Evolutionary conservation across 2,113 vertebrate species (phyloP).

Genomic region (Hypomesus transpacificus): DNA sequence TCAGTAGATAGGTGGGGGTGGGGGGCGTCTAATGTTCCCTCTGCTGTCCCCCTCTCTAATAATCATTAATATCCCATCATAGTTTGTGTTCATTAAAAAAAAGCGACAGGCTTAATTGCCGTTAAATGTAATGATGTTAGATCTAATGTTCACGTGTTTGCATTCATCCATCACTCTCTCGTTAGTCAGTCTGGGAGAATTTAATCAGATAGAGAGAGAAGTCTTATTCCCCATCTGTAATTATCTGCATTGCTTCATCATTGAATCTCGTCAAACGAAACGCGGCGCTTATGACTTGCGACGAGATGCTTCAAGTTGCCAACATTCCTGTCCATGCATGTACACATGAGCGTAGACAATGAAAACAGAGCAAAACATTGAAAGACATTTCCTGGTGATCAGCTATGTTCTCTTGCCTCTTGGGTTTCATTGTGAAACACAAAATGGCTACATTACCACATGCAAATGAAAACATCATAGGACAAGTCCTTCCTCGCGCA

Average conservation of each 20-base stretch:
- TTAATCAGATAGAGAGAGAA: slow-evolving; percentile 67
- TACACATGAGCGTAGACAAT: too few species aligned
- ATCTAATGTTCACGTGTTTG: slow-evolving; percentile 68
- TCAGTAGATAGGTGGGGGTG: slow-evolving; percentile 15
- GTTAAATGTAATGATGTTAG: slow-evolving; percentile 73
- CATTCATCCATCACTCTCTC: slow-evolving; percentile 65
- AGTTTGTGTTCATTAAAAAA: slow-evolving; percentile 74
- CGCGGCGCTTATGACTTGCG: background rate
- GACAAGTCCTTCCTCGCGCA: background rate
- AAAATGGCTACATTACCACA: background rate
- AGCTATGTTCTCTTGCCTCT: too few species aligned
- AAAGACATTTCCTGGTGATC: too few species aligned
- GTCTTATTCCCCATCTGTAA: slow-evolving; percentile 56
- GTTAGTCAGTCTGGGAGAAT: slow-evolving; percentile 63
- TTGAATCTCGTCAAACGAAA: slow-evolving; percentile 48
- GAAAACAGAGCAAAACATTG: too few species aligned
- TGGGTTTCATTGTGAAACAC: too few species aligned
- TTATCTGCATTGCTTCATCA: slow-evolving; percentile 68
- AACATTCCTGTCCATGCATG: too few species aligned
- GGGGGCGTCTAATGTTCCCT: slow-evolving; percentile 38
- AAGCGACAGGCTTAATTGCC: slow-evolving; percentile 71
- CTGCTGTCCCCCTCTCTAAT: slow-evolving; percentile 56
- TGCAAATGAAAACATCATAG: background rate
- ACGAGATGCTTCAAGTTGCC: background rate
- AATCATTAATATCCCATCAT: slow-evolving; percentile 73